phyloP scores from a whole-genome alignment of 2,797 vertebrate species.

The Tokudaia muenninki region DNA sequence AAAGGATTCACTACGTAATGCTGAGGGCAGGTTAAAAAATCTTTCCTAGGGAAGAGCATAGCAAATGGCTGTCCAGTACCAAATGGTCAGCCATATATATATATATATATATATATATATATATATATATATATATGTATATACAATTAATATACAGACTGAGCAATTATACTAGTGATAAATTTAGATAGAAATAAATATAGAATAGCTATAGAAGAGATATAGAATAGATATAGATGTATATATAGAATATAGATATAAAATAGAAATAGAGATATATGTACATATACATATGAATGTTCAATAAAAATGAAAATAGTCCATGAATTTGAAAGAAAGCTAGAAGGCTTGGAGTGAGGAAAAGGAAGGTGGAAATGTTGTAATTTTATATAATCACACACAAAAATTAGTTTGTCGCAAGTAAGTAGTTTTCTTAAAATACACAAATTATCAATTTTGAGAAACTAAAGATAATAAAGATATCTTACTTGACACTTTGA shows the following conservation, averaged over 20 bases:
- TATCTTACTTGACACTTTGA: neutral
- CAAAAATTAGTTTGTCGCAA: neutral
- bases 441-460: neutral
- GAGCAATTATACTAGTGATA: neutral
- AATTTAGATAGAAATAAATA: no score
- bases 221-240: neutral
- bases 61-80: neutral
- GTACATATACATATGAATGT: neutral
- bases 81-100: neutral
- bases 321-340: neutral
- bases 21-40: neutral
- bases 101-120: no score
- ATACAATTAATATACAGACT: neutral
- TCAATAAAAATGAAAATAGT: neutral
- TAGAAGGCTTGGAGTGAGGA: neutral
- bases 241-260: neutral
- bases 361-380: neutral
- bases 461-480: neutral
- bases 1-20: neutral
- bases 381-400: neutral
- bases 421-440: neutral
- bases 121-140: no score
- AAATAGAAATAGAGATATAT: no score
- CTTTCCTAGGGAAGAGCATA: neutral
- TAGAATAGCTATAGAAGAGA: no score